Percentiles rank a stretch among this genome's conserved stretches.
Evolutionary conservation across 1,140 invertebrate genomes (phyloP).

Genomic region (Plodia interpunctella): DNA sequence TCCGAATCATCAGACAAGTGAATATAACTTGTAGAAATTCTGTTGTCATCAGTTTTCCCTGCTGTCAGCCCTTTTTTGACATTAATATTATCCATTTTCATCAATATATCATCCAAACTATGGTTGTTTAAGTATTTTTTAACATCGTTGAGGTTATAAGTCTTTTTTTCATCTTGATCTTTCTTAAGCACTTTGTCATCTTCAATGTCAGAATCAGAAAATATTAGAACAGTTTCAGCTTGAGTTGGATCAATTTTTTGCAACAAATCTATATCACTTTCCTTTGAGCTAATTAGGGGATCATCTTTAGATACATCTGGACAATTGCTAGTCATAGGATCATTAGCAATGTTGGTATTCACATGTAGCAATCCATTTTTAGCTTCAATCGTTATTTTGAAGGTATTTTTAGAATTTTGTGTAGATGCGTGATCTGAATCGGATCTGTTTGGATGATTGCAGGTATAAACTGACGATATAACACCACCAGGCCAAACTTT

Average conservation of each 20-base stretch:
- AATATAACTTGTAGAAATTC: background rate
- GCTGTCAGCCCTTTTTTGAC: no score
- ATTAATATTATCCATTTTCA: background rate
- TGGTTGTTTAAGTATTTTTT: background rate
- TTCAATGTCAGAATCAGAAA: conserved; percentile 6
- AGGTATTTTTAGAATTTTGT: no score
- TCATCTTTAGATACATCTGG: background rate
- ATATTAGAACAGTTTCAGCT: background rate
- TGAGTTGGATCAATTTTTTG: conserved; percentile 1
- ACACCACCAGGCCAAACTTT: no score
- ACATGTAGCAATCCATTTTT: no score
- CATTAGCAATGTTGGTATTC: no score
- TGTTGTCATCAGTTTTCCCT: no score
- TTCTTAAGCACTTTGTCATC: background rate
- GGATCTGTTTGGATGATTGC: no score
- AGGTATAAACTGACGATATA: no score
- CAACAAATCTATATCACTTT: background rate
- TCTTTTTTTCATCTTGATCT: background rate
- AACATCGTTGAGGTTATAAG: background rate
- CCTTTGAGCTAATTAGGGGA: background rate
- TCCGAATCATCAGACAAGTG: background rate
- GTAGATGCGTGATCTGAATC: no score
- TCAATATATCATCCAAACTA: background rate
- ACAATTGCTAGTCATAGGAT: no score
- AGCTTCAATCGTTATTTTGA: no score